Evolutionary conservation across 2,113 vertebrate genomes (phyloP).

Genomic region (Corvus moneduloides): DNA sequence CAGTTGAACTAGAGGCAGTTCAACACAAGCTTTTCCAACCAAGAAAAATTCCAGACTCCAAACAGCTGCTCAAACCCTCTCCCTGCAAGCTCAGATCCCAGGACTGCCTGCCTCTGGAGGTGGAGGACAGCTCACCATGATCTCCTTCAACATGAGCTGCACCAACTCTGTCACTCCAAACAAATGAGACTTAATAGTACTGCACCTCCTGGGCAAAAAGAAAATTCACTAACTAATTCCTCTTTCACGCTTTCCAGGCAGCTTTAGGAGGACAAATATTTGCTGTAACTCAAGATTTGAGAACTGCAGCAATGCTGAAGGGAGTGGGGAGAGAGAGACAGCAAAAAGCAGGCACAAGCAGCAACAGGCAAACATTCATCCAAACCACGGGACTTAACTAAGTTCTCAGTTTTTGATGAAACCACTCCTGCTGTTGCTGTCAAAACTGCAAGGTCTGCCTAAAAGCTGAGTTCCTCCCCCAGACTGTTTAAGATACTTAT

Average conservation of each 20-base stretch:
- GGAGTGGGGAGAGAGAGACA: background rate
- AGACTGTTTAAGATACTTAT: background rate
- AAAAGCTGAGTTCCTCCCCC: background rate
- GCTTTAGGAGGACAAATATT: background rate
- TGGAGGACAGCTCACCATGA: accelerated
- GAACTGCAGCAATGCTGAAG: background rate
- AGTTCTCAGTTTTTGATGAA: background rate
- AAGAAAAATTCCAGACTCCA: background rate
- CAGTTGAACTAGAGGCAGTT: background rate
- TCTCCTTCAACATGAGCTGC: background rate
- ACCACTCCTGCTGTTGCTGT: background rate
- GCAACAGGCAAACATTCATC: background rate
- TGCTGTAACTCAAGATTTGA: background rate
- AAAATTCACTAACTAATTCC: background rate
- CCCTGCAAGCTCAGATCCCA: background rate
- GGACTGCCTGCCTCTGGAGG: background rate
- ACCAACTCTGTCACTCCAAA: background rate
- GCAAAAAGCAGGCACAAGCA: background rate
- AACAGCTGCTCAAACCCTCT: accelerated
- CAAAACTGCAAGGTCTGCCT: background rate
- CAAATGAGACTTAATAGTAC: background rate
- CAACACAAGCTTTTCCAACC: background rate
- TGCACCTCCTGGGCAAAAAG: background rate
- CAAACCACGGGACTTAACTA: accelerated
- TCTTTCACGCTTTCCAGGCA: background rate